Evolutionary conservation across 2,888 invertebrate species (phyloP), one percentile per base, ranked within the genome.

Genomic region (Odontocerum albicorne): DNA sequence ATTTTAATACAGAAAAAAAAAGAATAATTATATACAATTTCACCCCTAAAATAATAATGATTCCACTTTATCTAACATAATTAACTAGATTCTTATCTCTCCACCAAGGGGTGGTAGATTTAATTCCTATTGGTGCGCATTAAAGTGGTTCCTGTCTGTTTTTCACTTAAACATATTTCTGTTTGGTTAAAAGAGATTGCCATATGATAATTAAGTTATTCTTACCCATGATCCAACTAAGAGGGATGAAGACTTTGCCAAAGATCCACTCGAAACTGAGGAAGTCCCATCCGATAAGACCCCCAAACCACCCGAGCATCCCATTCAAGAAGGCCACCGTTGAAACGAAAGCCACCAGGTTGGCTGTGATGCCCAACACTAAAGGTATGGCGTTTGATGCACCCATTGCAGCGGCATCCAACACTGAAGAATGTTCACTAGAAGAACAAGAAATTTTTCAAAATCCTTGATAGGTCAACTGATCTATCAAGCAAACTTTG

Each of bases 371-470:
- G 62, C 92, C 92, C 6, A 91, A 77, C 7, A 96, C 84, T 2
- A 98, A 78, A 0, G 85, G 77, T 2, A 93, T 85, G 1, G 91
- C 94, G 64, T 86, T 83, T 7, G 84, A 78, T 0, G 95, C 96
- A 0, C 98, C 98, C 65, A 90, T 88, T 1, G 90, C 86, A 0
- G 95, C 96, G 0, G 97, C 97, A 64, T 97, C 96, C 19, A 98
- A 72, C 0, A 91, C 80, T 49, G 94, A 95, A 1, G 85, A 81
- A 67, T 93, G 92, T 63, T 87, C 76, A 44, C 94, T 95, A 69
- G 33, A 71, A 70, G 39, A 33, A 32, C 55, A n/a, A n/a, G n/a
- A n/a, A n/a, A n/a, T n/a, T n/a, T n/a, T n/a, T n/a, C n/a, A n/a
- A 46, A 58, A 15, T 43, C 8, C 13, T 49, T 36, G 6, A 39